Evolutionary conservation across 2,113 vertebrate species (phyloP).

Genomic region (Myanophis thanlyinensis): DNA sequence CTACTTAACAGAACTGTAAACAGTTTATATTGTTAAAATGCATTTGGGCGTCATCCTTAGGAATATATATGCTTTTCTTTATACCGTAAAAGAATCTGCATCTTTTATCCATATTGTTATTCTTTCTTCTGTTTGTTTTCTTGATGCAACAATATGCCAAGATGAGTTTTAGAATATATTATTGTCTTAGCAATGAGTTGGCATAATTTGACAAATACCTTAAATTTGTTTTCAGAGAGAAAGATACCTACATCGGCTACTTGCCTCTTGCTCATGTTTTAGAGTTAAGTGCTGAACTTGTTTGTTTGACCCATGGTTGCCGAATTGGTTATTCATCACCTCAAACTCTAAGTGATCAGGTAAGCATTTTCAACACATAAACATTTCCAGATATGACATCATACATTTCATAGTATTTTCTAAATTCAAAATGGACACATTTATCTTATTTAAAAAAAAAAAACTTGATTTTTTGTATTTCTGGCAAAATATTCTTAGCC

Average conservation of each 20-base stretch:
- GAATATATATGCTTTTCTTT: neutral
- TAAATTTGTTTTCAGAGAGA: conserved; percentile 72
- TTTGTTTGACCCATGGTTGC: conserved; percentile 87
- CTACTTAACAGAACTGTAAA: neutral
- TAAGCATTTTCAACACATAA: conserved; percentile 34
- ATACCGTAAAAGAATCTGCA: neutral
- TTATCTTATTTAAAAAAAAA: neutral
- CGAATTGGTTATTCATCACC: conserved; percentile 94
- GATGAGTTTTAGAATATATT: neutral
- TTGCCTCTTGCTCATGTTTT: conserved; percentile 93
- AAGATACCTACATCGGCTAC: conserved; percentile 91
- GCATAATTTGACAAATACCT: neutral
- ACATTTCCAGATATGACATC: accelerated
- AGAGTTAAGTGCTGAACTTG: conserved; percentile 90
- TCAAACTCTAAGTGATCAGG: conserved; percentile 92
- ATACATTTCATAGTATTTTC: neutral
- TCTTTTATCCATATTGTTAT: neutral
- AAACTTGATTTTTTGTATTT: neutral
- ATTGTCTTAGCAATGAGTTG: neutral
- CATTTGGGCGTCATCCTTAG: neutral
- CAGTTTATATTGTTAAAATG: neutral
- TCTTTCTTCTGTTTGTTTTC: neutral
- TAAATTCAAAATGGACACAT: neutral
- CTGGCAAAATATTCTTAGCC: neutral
- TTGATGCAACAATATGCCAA: neutral